A percentile compares a stretch with the other conserved stretches of the same genome.
Conservation (phyloP, 1,140 invertebrate genomes). For the Pomacea maculata region DNA sequence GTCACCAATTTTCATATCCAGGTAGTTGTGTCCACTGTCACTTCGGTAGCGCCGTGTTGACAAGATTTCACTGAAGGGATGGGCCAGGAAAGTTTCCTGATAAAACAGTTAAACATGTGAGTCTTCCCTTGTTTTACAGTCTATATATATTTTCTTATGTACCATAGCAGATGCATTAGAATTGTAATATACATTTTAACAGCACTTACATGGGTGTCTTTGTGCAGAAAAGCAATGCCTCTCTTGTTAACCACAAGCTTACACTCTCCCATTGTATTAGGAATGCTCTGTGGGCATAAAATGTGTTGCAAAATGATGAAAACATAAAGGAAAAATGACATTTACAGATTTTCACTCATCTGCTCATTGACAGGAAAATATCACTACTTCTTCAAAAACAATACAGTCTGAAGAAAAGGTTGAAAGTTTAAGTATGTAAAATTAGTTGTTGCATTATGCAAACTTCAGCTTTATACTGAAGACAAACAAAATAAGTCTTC, state of each 20-base stretch:
- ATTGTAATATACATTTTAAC: too few relatives aligned
- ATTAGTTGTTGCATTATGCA: too few relatives aligned
- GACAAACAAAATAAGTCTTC: too few relatives aligned
- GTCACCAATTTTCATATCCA: slow-evolving; percentile 97
- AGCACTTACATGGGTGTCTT: slow-evolving; percentile 83
- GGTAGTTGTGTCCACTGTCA: slow-evolving; percentile 90
- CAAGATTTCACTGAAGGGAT: slow-evolving; percentile 94
- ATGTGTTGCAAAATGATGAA: background rate
- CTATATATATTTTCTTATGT: too few relatives aligned
- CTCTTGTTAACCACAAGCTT: slow-evolving; percentile 92
- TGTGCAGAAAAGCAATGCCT: slow-evolving; percentile 93
- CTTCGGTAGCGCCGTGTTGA: slow-evolving; percentile 92
- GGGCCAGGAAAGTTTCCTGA: slow-evolving; percentile 87
- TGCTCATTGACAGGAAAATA: too few relatives aligned
- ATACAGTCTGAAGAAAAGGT: background rate
- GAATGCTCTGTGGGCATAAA: slow-evolving; percentile 31
- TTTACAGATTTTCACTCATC: too few relatives aligned
- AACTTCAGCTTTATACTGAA: too few relatives aligned
- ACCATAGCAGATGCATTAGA: too few relatives aligned
- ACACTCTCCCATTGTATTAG: slow-evolving; percentile 75
- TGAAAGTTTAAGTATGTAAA: background rate
- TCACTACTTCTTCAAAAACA: background rate
- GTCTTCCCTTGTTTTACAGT: too few relatives aligned
- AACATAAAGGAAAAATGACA: background rate
- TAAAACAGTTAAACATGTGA: slow-evolving; percentile 23